These are phyloP conservation scores for Megalonaias nervosa DNA, from an alignment of 1,140 invertebrate species.

Conservation along the genomic window DNA sequence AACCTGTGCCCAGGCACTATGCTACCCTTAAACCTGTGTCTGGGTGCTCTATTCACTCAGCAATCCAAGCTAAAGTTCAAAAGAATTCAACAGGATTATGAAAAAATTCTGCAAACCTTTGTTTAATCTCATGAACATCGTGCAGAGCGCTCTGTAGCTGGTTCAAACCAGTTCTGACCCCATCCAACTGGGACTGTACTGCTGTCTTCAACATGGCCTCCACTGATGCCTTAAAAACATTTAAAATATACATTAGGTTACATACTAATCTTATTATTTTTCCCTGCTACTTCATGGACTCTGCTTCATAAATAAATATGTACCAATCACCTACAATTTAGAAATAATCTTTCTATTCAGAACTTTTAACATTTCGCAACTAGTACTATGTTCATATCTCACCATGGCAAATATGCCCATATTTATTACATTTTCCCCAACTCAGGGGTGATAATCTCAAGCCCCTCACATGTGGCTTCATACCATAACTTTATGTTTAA, in stretches of 20 bases:
- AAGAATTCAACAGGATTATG: not conserved
- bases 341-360: not conserved
- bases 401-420: not conserved
- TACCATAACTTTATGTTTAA: too few species aligned
- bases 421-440: too few species aligned
- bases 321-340: not conserved
- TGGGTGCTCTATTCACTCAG: too few species aligned
- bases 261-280: not conserved
- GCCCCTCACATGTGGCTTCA: too few species aligned
- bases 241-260: not conserved
- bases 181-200: conserved; percentile 98
- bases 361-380: not conserved
- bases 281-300: not conserved
- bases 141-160: conserved; percentile 83
- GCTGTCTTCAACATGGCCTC: conserved; percentile 99
- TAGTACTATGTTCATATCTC: not conserved
- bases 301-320: not conserved
- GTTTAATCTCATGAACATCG: conserved; percentile 84
- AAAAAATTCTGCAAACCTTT: conserved; percentile 75
- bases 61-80: too few species aligned
- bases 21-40: too few species aligned
- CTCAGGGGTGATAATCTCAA: too few species aligned
- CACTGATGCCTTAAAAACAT: conserved; percentile 87
- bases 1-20: too few species aligned
- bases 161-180: conserved; percentile 93